Evolutionary conservation across 64 coral and sea anemone species (phyloP).

Genomic region (Dendrophyllia cribrosa): DNA sequence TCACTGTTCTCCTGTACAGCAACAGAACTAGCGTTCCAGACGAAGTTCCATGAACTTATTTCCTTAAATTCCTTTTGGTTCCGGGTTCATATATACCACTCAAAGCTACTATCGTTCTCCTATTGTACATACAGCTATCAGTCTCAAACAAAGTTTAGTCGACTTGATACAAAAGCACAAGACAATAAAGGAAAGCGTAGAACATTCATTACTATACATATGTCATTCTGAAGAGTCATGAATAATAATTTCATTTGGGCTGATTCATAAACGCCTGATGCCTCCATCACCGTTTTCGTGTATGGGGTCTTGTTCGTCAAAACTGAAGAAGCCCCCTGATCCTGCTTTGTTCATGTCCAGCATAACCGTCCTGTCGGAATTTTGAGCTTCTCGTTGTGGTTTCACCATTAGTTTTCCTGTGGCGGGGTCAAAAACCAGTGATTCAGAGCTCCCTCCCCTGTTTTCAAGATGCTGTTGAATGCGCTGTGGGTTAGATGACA

Average conservation of each 20-base stretch:
- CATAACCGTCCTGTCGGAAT: constrained; percentile 14
- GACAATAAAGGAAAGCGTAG: too few species aligned
- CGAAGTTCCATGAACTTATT: too few species aligned
- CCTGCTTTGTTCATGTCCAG: constrained; percentile 46
- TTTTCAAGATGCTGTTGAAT: constrained; percentile 29
- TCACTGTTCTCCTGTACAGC: too few species aligned
- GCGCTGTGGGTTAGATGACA: constrained; percentile 25
- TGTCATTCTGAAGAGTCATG: too few species aligned
- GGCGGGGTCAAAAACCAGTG: constrained; percentile 1
- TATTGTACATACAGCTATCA: too few species aligned
- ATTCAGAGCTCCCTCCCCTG: constrained; percentile 12
- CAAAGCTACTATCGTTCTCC: too few species aligned
- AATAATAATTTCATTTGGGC: not conserved
- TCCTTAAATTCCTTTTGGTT: too few species aligned
- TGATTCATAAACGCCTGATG: not conserved
- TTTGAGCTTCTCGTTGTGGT: constrained; percentile 11
- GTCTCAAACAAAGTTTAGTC: too few species aligned
- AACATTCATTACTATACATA: too few species aligned
- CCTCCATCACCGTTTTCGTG: not conserved
- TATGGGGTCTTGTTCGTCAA: not conserved
- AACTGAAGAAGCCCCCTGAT: constrained; percentile 29
- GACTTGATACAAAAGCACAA: too few species aligned
- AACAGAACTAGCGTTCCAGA: too few species aligned
- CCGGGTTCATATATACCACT: too few species aligned
- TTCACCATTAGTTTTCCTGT: constrained; percentile 39